Conservation (phyloP, 30 jellyfish, hydroid and myxozoan species). For the Turritopsis dohrnii region DNA sequence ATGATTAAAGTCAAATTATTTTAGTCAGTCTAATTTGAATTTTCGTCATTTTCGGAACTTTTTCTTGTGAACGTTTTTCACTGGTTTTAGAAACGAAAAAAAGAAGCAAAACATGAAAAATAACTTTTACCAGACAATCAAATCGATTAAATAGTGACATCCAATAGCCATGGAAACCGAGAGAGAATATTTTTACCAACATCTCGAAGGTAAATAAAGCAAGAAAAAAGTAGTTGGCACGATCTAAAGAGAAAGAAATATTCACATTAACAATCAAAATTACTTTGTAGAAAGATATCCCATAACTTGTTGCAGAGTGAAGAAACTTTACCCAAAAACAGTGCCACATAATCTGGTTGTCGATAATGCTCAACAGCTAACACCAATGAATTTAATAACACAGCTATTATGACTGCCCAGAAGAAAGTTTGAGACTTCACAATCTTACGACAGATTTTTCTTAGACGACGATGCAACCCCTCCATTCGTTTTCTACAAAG, state of each 20-base stretch:
- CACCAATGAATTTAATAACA: constrained; percentile 74
- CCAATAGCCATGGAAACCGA: constrained; percentile 93
- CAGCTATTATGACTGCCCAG: constrained; percentile 94
- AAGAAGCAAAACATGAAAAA: too few species aligned
- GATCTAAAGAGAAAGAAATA: too few species aligned
- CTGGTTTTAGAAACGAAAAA: too few species aligned
- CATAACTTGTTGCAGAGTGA: not conserved
- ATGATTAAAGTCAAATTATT: not conserved
- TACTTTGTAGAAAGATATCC: not conserved
- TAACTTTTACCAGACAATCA: constrained; percentile 92
- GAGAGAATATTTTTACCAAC: constrained; percentile 81
- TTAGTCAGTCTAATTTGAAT: too few species aligned
- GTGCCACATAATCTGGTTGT: constrained; percentile 85
- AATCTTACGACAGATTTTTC: constrained; percentile 64
- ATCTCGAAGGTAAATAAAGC: constrained; percentile 91
- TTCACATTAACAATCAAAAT: not conserved
- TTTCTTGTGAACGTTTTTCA: too few species aligned
- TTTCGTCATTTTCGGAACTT: too few species aligned
- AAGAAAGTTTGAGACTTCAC: constrained; percentile 85
- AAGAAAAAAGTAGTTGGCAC: constrained; percentile 94
- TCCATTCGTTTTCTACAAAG: constrained; percentile 50
- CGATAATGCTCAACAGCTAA: constrained; percentile 91
- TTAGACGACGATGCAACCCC: constrained; percentile 57
- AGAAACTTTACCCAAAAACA: constrained; percentile 72
- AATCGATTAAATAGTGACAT: constrained; percentile 83